Evolutionary conservation across 2,113 vertebrate species (phyloP), one percentile per base, ranked within the genome.

Genomic region (Takifugu bimaculatus): DNA sequence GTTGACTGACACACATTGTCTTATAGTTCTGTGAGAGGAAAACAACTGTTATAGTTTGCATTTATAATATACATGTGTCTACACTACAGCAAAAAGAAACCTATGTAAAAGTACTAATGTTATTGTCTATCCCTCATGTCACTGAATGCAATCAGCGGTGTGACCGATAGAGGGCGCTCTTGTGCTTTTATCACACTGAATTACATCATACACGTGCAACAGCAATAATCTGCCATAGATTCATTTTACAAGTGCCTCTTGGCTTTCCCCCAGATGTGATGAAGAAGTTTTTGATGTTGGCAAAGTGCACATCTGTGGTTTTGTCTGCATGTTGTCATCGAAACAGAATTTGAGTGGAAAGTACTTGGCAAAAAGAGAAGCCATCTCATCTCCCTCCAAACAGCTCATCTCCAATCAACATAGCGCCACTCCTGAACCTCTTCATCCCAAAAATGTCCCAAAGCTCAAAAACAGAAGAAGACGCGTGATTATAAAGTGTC

Each of bases 131-230:
- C 28, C 28, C 20, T 47, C 25, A 48, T 25, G 15, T 26, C 13
- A 54, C 44, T 45, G 7, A 39, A 9, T 4, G n/a, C 54, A 55
- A 49, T 32, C 4, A 25, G 7, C 1, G 0, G n/a, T 26, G 3
- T 56, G 25, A 28, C 76, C 83, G 82, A 63, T 60, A 87, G 84
- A 81, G 81, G 85, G 85, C 61, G 83, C 79, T 59, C 45, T 28
- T 54, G 74, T 60, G 27, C 63, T 73, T 51, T 42, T n/a, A 28
- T 60, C 4, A 32, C 0, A 12, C 4, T 54, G 27, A 60, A 78
- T 83, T 63, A 75, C 62, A 63, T 81, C 75, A 84, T 65, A 48
- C 4, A 12, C 61, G 47, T 49, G 54, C 49, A 54, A 53, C 59
- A 26, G 68, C 64, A 72, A 50, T 47, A 78, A 42, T 43, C 11